Evolutionary conservation across 2,888 invertebrate genomes (phyloP).

Genomic region (Epistrophe grossulariae): DNA sequence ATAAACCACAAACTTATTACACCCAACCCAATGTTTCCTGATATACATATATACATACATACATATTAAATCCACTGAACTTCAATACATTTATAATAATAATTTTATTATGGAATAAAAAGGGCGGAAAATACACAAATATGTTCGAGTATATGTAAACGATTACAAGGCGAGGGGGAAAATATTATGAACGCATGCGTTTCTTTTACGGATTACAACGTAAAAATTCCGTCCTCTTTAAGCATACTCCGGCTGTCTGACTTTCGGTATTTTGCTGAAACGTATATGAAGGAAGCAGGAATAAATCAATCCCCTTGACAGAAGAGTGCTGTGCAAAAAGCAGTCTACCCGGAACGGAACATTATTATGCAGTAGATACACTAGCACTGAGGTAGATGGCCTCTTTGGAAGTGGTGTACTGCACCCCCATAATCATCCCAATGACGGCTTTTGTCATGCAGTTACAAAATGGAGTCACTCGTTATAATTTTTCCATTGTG

Average conservation of each 20-base stretch:
- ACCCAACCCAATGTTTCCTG: slow-evolving; percentile 11
- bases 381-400: slow-evolving; percentile 12
- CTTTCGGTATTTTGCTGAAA: slow-evolving; percentile 55
- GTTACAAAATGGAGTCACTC: slow-evolving; percentile 65
- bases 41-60: not conserved
- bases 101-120: slow-evolving; percentile 72
- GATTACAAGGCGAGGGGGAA: slow-evolving; percentile 28
- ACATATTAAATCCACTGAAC: slow-evolving; percentile 42
- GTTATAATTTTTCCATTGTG: not conserved
- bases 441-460: slow-evolving; percentile 49
- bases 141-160: slow-evolving; percentile 45
- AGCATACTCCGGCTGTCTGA: slow-evolving; percentile 48
- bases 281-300: slow-evolving; percentile 46
- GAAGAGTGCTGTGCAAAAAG: slow-evolving; percentile 18
- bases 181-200: slow-evolving; percentile 73
- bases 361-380: slow-evolving; percentile 57
- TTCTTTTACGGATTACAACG: slow-evolving; percentile 69
- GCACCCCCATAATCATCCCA: slow-evolving; percentile 29
- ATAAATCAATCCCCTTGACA: slow-evolving; percentile 63
- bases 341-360: slow-evolving; percentile 45
- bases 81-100: slow-evolving; percentile 66
- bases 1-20: slow-evolving; percentile 64
- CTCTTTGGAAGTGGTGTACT: slow-evolving; percentile 29
- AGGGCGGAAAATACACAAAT: slow-evolving; percentile 72
- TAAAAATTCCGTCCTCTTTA: slow-evolving; percentile 65